Evolutionary conservation across 2,888 invertebrate species (phyloP), one percentile per base, ranked within the genome.

Genomic region (Rhabditophanes sp.): DNA sequence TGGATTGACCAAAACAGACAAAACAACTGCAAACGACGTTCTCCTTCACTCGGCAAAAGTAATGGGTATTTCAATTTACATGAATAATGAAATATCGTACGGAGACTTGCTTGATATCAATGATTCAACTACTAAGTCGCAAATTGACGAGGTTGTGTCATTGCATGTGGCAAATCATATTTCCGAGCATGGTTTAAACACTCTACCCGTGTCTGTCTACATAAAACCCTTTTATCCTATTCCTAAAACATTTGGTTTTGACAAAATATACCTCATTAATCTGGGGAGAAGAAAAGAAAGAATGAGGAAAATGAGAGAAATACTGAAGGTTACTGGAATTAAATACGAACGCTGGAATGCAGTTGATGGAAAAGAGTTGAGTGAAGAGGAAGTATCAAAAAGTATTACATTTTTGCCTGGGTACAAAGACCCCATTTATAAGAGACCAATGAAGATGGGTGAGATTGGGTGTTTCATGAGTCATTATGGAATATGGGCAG

Each of bases 391-490:
- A 38, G 36, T 69, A 15, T 39, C 57, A 15, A 26, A 50, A 8
- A n/a, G n/a, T n/a, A 18, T 53, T 15, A 39, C 33, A 19, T 37
- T 65, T 52, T 42, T 72, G 38, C 62, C 65, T 17, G 66, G 64
- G 3, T 72, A 67, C 50, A 46, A 57, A 17, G 72, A 72, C 51
- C 72, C 72, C 6, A 68, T 66, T 42, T 60, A 65, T 35, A 64
- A 66, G 29, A 63, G 93, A 47, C 78, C 82, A 8, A 80, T 96
- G 79, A 99, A 84, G 35, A 76, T 79, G 66, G 96, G 96, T 3
- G 96, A 99, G 70, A 79, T 96, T 34, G 96, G 93, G 3, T 96
- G 96, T 64, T 99, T 96, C 65, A 71, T 96, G 33, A 88, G 88
- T 60, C 96, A 99, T 67, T 85, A 80, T 66, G 71, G 74, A 35